Conservation (phyloP, 2,888 invertebrate genomes). For the Notodonta dromedarius region DNA sequence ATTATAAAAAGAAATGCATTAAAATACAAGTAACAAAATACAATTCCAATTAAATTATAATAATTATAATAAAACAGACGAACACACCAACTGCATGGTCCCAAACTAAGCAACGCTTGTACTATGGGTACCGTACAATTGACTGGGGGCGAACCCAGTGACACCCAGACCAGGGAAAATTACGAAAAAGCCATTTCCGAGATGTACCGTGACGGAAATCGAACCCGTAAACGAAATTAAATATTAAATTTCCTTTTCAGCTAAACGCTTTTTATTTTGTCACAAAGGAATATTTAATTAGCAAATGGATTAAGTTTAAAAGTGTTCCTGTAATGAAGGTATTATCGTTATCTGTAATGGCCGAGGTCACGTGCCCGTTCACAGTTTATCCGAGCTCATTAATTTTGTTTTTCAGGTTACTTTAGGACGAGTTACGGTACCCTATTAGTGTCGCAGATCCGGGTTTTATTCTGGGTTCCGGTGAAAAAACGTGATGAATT, state of each 20-base stretch:
- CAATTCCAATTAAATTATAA: background rate
- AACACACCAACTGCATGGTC: too few relatives aligned
- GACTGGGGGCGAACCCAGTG: too few relatives aligned
- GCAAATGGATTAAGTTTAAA: slow-evolving; percentile 28
- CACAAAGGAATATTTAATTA: slow-evolving; percentile 35
- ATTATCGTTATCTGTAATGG: slow-evolving; percentile 33
- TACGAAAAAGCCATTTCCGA: too few relatives aligned
- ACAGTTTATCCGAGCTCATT: slow-evolving; percentile 12
- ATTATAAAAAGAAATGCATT: too few relatives aligned
- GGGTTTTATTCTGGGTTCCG: background rate
- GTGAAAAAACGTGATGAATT: background rate
- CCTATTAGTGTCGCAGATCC: slow-evolving; percentile 1
- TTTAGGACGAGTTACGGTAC: background rate
- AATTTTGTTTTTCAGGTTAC: slow-evolving; percentile 7
- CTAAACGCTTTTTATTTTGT: slow-evolving; percentile 4
- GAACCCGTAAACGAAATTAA: too few relatives aligned
- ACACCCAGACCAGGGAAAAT: too few relatives aligned
- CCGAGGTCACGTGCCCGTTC: slow-evolving; percentile 26
- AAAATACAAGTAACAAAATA: background rate
- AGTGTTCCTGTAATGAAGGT: slow-evolving; percentile 25
- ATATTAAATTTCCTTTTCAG: background rate
- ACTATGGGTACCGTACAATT: too few relatives aligned
- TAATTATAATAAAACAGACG: too few relatives aligned
- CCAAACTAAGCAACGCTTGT: too few relatives aligned
- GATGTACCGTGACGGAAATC: too few relatives aligned